These are phyloP conservation scores for Manis pentadactyla DNA, from an alignment of 2,797 vertebrate genomes.

Conservation along the genomic window DNA sequence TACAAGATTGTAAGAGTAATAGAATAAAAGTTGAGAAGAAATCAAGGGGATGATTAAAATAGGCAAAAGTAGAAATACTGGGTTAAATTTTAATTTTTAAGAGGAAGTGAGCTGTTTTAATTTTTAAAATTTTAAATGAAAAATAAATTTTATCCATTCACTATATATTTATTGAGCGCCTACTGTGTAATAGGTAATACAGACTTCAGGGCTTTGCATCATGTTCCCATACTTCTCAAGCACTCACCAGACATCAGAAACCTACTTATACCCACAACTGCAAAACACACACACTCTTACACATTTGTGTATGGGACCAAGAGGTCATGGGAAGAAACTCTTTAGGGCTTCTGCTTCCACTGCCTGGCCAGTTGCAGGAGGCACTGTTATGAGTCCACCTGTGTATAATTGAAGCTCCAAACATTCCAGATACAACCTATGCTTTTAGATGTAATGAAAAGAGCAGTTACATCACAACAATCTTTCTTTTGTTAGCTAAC, in stretches of 20 bases:
- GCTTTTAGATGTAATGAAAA: conserved; percentile 22
- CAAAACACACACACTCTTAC: neutral
- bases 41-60: conserved; percentile 37
- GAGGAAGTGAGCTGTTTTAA: neutral
- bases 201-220: conserved; percentile 28
- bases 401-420: neutral
- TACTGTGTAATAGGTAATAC: conserved; percentile 79
- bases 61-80: conserved; percentile 44
- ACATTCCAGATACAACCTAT: neutral
- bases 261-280: neutral
- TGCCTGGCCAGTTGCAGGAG: conserved; percentile 3
- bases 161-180: conserved; percentile 81
- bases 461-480: neutral
- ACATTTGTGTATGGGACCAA: neutral
- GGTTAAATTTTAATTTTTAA: conserved; percentile 60
- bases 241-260: neutral
- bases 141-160: conserved; percentile 49
- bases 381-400: conserved; percentile 10
- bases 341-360: neutral
- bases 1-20: conserved; percentile 31
- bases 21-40: conserved; percentile 31
- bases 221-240: neutral
- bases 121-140: conserved; percentile 1
- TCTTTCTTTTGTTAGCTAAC: neutral
- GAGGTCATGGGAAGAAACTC: neutral